Evolutionary conservation across 2,797 vertebrate species (phyloP).

Genomic region (Tolypeutes matacus): DNA sequence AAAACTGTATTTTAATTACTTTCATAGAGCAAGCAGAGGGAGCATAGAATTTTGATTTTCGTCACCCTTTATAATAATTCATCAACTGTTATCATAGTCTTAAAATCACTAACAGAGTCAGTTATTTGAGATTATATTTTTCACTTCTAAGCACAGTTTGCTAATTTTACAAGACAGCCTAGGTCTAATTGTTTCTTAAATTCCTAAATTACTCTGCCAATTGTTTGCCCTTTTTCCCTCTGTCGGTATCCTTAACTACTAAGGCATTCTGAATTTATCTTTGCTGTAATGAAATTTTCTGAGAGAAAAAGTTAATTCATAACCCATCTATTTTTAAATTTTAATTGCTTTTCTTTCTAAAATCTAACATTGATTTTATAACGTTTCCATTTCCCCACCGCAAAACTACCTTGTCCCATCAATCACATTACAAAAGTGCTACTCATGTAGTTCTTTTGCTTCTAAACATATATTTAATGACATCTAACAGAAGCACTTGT

Average conservation of each 20-base stretch:
- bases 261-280: slow-evolving; percentile 54
- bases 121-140: slow-evolving; percentile 40
- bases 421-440: slow-evolving; percentile 1
- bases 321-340: not conserved
- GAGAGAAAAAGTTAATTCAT: slow-evolving; percentile 61
- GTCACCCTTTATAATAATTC: slow-evolving; percentile 62
- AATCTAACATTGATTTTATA: slow-evolving; percentile 41
- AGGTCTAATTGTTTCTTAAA: slow-evolving; percentile 43
- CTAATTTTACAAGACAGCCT: not conserved
- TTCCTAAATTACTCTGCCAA: slow-evolving; percentile 34
- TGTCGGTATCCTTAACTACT: not conserved
- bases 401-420: slow-evolving; percentile 16
- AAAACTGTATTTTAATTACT: slow-evolving; percentile 69
- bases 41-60: slow-evolving; percentile 49
- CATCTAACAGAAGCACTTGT: slow-evolving; percentile 1
- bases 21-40: slow-evolving; percentile 70
- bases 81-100: not conserved
- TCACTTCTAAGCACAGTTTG: not conserved
- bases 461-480: not conserved
- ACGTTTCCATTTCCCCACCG: not conserved
- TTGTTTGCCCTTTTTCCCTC: slow-evolving; percentile 42
- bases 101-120: slow-evolving; percentile 51
- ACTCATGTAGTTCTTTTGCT: not conserved
- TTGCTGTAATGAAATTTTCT: slow-evolving; percentile 38
- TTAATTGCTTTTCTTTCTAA: slow-evolving; percentile 36